Evolutionary conservation across 2,888 invertebrate genomes (phyloP).

Genomic region (Torymus aiolomorphi): DNA sequence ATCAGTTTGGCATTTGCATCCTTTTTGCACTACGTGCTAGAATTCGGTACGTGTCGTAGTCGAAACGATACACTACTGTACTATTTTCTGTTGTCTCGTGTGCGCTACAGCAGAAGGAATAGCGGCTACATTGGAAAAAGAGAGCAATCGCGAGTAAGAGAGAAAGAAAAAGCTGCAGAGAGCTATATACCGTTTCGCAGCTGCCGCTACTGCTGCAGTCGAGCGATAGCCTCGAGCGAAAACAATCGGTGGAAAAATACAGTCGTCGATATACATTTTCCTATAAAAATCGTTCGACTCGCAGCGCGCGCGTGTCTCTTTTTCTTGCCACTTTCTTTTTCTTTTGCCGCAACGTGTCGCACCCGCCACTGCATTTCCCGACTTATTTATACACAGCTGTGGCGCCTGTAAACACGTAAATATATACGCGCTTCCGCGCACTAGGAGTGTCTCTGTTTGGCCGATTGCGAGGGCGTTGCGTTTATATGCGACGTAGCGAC

Average conservation of each 20-base stretch:
- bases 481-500: not conserved
- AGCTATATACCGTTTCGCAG: not conserved
- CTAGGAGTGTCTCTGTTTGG: not conserved
- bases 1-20: no score
- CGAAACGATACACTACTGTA: not conserved
- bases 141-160: not conserved
- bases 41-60: not conserved
- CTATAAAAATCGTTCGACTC: not conserved
- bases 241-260: constrained; percentile 51
- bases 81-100: no score
- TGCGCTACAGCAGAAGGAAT: no score
- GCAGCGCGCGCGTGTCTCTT: not conserved
- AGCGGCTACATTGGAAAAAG: no score
- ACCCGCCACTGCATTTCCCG: not conserved
- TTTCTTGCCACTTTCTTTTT: not conserved
- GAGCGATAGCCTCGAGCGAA: constrained; percentile 45
- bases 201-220: not conserved
- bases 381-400: constrained; percentile 26
- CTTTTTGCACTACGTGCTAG: no score
- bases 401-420: constrained; percentile 27
- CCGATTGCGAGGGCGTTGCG: not conserved
- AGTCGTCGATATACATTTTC: constrained; percentile 41
- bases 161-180: not conserved
- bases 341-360: not conserved
- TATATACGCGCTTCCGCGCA: not conserved